Evolutionary conservation across 2,113 vertebrate species (phyloP), one percentile per base, ranked within the genome.

Genomic region (Epinephelus lanceolatus): DNA sequence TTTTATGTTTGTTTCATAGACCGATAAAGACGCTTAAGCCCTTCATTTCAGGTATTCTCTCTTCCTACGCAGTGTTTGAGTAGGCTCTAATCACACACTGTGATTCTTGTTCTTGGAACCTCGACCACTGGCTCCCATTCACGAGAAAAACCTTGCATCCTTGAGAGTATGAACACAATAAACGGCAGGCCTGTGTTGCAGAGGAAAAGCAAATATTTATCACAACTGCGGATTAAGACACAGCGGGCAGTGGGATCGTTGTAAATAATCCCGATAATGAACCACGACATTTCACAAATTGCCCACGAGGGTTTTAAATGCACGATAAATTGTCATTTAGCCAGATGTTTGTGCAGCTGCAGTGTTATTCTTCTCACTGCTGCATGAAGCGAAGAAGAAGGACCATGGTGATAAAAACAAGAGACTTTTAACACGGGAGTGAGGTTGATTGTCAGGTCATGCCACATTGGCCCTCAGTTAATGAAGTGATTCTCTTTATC

Each of bases 11-110:
- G 55, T 90, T 93, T 85, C 79, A 71, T 78, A 71, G 86, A 73
- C 87, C 60, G 86, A 93, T 94, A 90, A 94, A 90, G 81, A 92
- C 72, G 76, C 74, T 83, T 89, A 89, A 91, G 90, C 87, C 84
- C 70, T 86, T 93, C 77, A 78, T 86, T 91, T 89, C 89, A 86
- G 87, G 91, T 85, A 70, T 85, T 87, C 78, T 90, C 49, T 86
- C 88, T 71, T 93, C 83, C 88, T 87, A 89, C 90, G 62, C 90
- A 45, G 72, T 60, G 76, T 86, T 81, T 76, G 78, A 90, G 86
- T 70, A 80, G 84, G 90, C 91, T 90, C 67, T 92, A 90, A 91
- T 95, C 92, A 88, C 78, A 80, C 84, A 69, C 80, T 52, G 40
- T 17, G 75, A 89, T 80, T 89, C 80, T 85, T 74, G 17, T 89